A percentile compares a stretch with the other conserved stretches of the same genome.
Conservation (phyloP, 2,888 invertebrate species). For the Xylota segnis region DNA sequence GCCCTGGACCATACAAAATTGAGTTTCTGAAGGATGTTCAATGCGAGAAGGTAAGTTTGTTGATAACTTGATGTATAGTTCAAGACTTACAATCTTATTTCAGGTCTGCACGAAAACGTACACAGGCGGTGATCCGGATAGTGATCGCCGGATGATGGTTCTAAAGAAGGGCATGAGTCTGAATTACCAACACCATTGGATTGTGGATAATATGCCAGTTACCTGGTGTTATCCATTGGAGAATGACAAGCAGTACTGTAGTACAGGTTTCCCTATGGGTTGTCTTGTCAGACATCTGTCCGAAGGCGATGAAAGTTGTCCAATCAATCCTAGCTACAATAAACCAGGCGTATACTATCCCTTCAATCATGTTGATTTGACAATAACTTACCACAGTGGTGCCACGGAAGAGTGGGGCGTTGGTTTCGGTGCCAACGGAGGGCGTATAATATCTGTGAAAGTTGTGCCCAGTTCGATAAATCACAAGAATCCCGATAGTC, state of each 20-base stretch:
- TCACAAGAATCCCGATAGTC: slow-evolving; percentile 85
- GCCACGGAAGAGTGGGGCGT: slow-evolving; percentile 94
- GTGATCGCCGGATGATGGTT: slow-evolving; percentile 90
- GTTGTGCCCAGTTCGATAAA: slow-evolving; percentile 87
- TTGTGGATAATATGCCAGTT: slow-evolving; percentile 99
- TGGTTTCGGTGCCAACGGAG: slow-evolving; percentile 91
- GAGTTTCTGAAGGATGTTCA: slow-evolving; percentile 90
- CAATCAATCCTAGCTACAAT: slow-evolving; percentile 86
- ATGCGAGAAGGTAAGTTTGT: slow-evolving; percentile 85
- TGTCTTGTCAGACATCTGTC: slow-evolving; percentile 89
- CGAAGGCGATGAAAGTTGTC: slow-evolving; percentile 86
- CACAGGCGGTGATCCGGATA: slow-evolving; percentile 87
- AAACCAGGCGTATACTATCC: slow-evolving; percentile 93
- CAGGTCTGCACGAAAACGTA: slow-evolving; percentile 89
- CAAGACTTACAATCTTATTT: slow-evolving; percentile 5
- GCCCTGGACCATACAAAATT: slow-evolving; percentile 96
- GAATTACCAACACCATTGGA: slow-evolving; percentile 99
- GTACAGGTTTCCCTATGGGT: slow-evolving; percentile 99
- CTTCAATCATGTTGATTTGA: slow-evolving; percentile 98
- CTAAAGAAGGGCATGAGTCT: slow-evolving; percentile 96
- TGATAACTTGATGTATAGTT: neutral
- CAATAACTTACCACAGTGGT: slow-evolving; percentile 97
- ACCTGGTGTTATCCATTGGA: slow-evolving; percentile 96
- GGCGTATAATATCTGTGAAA: slow-evolving; percentile 94
- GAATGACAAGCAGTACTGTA: slow-evolving; percentile 92